Evolutionary conservation across 2,113 vertebrate genomes (phyloP).

Genomic region (Chlorodrepanis virens): DNA sequence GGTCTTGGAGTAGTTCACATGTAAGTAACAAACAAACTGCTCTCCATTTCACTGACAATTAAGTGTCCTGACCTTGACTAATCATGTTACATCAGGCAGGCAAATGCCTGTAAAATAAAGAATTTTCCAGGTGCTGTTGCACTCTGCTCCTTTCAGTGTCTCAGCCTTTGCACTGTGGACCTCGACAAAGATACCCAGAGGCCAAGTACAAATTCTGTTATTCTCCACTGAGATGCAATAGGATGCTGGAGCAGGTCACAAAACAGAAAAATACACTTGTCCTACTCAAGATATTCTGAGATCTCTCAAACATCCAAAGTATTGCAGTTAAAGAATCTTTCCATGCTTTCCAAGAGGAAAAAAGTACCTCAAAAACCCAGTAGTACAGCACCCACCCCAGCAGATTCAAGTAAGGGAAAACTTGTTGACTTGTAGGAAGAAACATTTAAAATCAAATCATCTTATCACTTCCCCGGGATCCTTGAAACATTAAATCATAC

Average conservation of each 20-base stretch:
- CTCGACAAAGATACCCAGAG: neutral
- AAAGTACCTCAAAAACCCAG: neutral
- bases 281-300: neutral
- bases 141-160: neutral
- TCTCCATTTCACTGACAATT: slow-evolving; percentile 20
- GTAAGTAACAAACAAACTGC: neutral
- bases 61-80: neutral
- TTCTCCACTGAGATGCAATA: neutral
- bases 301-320: neutral
- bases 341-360: neutral
- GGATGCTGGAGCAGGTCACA: neutral
- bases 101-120: neutral
- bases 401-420: neutral
- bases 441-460: neutral
- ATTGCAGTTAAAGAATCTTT: neutral
- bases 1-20: neutral
- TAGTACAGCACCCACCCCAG: neutral
- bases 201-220: neutral
- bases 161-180: neutral
- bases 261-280: neutral
- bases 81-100: neutral
- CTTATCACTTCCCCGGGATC: neutral
- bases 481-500: neutral
- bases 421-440: neutral
- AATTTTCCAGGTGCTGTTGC: neutral